Percentiles rank a stretch among this genome's conserved stretches.
phyloP scores from a whole-genome alignment of 2,113 vertebrate species.

The Embiotoca jacksoni region DNA sequence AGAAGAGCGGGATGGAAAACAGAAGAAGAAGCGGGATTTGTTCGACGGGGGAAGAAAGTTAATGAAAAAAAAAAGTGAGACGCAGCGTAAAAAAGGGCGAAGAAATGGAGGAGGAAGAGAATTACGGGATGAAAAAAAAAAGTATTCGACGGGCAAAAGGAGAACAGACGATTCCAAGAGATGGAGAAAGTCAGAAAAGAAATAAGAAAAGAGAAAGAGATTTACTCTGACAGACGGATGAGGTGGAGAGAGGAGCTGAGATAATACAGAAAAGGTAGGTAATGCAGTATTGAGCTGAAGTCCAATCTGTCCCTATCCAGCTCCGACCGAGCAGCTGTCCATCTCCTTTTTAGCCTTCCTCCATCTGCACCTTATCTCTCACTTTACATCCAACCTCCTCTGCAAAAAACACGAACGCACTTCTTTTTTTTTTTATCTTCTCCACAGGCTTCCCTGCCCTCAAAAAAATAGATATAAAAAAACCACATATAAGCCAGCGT shows the following conservation, averaged over 20 bases:
- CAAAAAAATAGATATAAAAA: no score
- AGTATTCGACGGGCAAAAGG: not conserved
- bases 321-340: constrained; percentile 12
- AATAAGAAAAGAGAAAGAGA: constrained; percentile 18
- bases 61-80: constrained; percentile 24
- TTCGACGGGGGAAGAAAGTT: not conserved
- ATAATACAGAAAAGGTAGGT: constrained; percentile 25
- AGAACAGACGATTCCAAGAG: constrained; percentile 21
- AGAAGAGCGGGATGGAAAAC: not conserved
- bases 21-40: constrained; percentile 1
- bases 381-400: not conserved
- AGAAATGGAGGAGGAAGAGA: constrained; percentile 18
- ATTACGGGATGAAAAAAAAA: not conserved
- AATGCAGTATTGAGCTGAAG: constrained; percentile 45
- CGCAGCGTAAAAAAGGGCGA: not conserved
- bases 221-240: constrained; percentile 31
- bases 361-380: constrained; percentile 38
- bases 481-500: no score
- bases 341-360: constrained; percentile 23
- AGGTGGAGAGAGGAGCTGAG: constrained; percentile 25
- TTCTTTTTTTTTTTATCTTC: no score
- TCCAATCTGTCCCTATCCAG: constrained; percentile 28
- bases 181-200: constrained; percentile 22
- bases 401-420: no score
- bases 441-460: no score